These are phyloP conservation scores for Drosophila pullipes DNA, from an alignment of 2,888 invertebrate genomes.

Conservation along the genomic window DNA sequence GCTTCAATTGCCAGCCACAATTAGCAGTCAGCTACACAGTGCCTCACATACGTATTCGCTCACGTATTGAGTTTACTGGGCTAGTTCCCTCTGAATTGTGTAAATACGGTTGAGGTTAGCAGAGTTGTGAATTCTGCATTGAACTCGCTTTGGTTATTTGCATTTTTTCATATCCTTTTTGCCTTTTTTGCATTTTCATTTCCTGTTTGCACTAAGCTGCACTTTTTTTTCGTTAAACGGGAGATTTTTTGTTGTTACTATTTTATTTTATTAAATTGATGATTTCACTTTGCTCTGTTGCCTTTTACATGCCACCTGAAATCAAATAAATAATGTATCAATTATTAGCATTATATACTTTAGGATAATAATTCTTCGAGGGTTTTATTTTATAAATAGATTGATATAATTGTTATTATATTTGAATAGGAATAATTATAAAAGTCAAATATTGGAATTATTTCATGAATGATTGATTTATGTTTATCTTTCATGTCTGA, in stretches of 20 bases:
- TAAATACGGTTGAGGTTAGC: slow-evolving; percentile 35
- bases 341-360: neutral
- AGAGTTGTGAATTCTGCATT: slow-evolving; percentile 58
- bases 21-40: slow-evolving; percentile 65
- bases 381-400: neutral
- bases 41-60: slow-evolving; percentile 55
- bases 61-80: slow-evolving; percentile 21
- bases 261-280: slow-evolving; percentile 6
- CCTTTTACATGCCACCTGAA: slow-evolving; percentile 16
- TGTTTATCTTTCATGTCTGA: neutral
- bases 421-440: neutral
- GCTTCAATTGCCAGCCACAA: slow-evolving; percentile 62
- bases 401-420: neutral
- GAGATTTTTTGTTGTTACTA: neutral
- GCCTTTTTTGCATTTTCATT: slow-evolving; percentile 76
- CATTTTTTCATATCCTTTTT: slow-evolving; percentile 77
- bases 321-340: slow-evolving; percentile 6
- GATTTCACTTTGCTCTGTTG: slow-evolving; percentile 32
- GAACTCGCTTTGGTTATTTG: slow-evolving; percentile 74
- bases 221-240: slow-evolving; percentile 30
- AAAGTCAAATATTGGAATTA: neutral
- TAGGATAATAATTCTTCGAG: neutral
- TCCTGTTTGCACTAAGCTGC: slow-evolving; percentile 58
- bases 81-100: slow-evolving; percentile 12
- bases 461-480: neutral